Evolutionary conservation across 92 coral and sea anemone genomes (phyloP).

Genomic region (Umimayanthus chanpuru): DNA sequence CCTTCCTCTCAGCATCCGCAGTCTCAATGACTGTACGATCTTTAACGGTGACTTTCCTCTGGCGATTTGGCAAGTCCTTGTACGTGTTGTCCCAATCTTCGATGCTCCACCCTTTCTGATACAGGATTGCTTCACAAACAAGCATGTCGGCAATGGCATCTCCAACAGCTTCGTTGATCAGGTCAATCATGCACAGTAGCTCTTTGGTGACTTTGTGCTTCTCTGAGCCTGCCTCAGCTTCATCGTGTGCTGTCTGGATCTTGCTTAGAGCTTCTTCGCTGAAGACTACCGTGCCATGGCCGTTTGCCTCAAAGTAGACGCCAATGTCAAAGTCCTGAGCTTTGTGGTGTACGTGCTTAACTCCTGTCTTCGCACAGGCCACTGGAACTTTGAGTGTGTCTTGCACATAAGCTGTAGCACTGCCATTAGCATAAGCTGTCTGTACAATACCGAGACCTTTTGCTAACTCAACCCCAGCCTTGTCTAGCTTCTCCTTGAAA

Average conservation of each 20-base stretch:
- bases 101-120: slow-evolving; percentile 82
- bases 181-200: slow-evolving; percentile 74
- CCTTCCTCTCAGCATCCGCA: slow-evolving; percentile 83
- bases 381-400: slow-evolving; percentile 84
- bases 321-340: slow-evolving; percentile 95
- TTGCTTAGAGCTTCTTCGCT: slow-evolving; percentile 67
- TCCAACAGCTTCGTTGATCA: slow-evolving; percentile 94
- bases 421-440: slow-evolving; percentile 99
- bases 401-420: slow-evolving; percentile 84
- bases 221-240: slow-evolving; percentile 55
- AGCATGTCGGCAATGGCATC: slow-evolving; percentile 98
- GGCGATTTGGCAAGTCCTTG: slow-evolving; percentile 87
- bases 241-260: slow-evolving; percentile 61
- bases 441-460: slow-evolving; percentile 93
- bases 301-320: slow-evolving; percentile 98
- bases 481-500: slow-evolving; percentile 86
- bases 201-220: slow-evolving; percentile 69
- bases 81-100: slow-evolving; percentile 79
- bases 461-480: slow-evolving; percentile 69
- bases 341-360: slow-evolving; percentile 91
- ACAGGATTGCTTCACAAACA: slow-evolving; percentile 86
- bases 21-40: slow-evolving; percentile 93
- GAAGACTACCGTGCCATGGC: slow-evolving; percentile 93
- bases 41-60: slow-evolving; percentile 83
- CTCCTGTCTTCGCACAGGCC: slow-evolving; percentile 97